These are phyloP conservation scores for Acridotheres tristis DNA, from an alignment of 2,797 vertebrate species.

Conservation along the genomic window DNA sequence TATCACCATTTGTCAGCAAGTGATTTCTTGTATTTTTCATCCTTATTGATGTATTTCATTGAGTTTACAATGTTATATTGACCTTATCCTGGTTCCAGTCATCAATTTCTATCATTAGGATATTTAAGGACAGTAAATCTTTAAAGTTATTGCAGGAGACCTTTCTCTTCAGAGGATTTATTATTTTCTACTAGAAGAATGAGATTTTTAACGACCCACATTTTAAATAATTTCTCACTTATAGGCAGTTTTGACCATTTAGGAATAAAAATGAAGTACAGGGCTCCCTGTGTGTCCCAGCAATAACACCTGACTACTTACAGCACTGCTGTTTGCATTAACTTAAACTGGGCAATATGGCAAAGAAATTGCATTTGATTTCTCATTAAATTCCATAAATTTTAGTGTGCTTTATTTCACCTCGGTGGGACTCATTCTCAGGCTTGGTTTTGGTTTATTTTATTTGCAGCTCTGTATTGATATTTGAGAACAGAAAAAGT, in stretches of 20 bases:
- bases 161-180: slow-evolving; percentile 43
- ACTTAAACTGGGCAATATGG: not conserved
- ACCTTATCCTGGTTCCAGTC: slow-evolving; percentile 29
- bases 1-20: not conserved
- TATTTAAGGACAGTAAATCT: slow-evolving; percentile 46
- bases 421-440: not conserved
- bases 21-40: not conserved
- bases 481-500: not conserved
- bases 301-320: not conserved
- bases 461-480: not conserved
- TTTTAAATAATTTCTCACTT: slow-evolving; percentile 48
- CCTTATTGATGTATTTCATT: slow-evolving; percentile 11
- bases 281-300: not conserved
- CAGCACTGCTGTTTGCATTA: not conserved
- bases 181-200: slow-evolving; percentile 19
- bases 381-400: not conserved
- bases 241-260: not conserved
- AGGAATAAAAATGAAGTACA: slow-evolving; percentile 33
- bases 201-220: slow-evolving; percentile 7
- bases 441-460: not conserved
- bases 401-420: not conserved
- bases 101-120: slow-evolving; percentile 31
- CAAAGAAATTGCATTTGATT: not conserved
- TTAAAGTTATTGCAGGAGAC: not conserved
- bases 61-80: slow-evolving; percentile 52